Evolutionary conservation across 1,140 invertebrate genomes (phyloP), one percentile per base, ranked within the genome.

Genomic region (Thaumetopoea pityocampa): DNA sequence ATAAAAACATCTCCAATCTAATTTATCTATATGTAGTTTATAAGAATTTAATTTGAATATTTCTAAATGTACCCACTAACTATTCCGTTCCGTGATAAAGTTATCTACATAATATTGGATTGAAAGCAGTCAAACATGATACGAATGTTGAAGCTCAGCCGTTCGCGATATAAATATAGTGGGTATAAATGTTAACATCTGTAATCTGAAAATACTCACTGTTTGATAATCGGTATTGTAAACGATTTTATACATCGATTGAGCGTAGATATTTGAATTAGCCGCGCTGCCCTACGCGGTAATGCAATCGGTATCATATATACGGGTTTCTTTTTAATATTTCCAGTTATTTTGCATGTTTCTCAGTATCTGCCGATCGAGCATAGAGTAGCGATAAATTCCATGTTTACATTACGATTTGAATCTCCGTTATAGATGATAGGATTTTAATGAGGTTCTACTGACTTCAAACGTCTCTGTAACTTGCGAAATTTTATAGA

Each of bases 281-380:
- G 36, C 36, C 27, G 51, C 34, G n/a, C 48, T 43, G 51, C 48
- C 41, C 38, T 51, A 43, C 35, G 22, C 2, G 45, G 36, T 61
- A 71, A 76, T 76, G 68, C 70, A 66, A 68, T 60, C 43, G 29
- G 40, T 53, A 60, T 41, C n/a, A 60, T 61, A 27, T 42, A 40
- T 35, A 43, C n/a, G n/a, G n/a, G n/a, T n/a, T n/a, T 48, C 54
- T 56, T 48, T 51, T 49, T 30, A 53, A 38, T 36, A 36, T 46
- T 43, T 58, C 43, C 17, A 15, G 43, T 47, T 40, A 35, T 19
- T 63, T 66, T 60, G 40, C 61, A 60, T 64, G 54, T 51, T 63
- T 60, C 64, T 66, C 51, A 64, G 60, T 62, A 63, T 52, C 44
- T 45, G 43, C 52, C 54, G 60, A 57, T 60, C 57, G 53, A 54